Evolutionary conservation across 2,888 invertebrate genomes (phyloP), one percentile per base, ranked within the genome.

Genomic region (Stictocephala bisonia): DNA sequence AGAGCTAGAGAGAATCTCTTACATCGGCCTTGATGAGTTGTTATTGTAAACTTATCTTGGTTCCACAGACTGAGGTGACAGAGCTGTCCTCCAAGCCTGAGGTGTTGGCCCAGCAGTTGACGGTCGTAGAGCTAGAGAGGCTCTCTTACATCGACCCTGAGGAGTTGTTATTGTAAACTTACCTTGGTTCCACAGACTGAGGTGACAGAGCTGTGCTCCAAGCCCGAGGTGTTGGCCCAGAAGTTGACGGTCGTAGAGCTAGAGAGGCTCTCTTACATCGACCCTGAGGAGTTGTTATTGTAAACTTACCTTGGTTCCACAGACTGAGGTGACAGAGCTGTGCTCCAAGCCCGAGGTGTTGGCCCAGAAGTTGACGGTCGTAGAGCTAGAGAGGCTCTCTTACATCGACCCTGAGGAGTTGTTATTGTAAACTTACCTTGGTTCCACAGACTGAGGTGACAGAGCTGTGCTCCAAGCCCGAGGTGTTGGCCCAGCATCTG

Each of bases 221-320:
- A 92, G 80, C 93, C 97, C 11, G 90, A 91, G 2, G 88, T 92
- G 75, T 86, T 97, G 77, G 96, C 97, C 0, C 95, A 96, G 84
- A 97, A 98, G 85, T 86, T 98, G 82, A 97, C 97, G 0, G 93
- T 96, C 82, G 93, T 98, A 75, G 98, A 99, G 84, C 85, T 98
- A 81, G 96, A 98, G 83, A 87, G 96, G 79, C 87, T 99, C 66
- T 95, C 95, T 40, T 96, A 95, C 85, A 97, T 99, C 80, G 98
- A 97, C 0, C 96, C 97, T 0, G 98, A 98, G 83, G 98, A 99
- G 85, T 97, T 98, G n/a, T n/a, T n/a, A n/a, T n/a, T n/a, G n/a
- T n/a, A n/a, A n/a, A n/a, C n/a, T n/a, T n/a, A n/a, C n/a, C n/a
- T n/a, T n/a, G n/a, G n/a, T n/a, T n/a, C n/a, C n/a, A n/a, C 82